Evolutionary conservation across 1,140 invertebrate species (phyloP), one percentile per base, ranked within the genome.

Genomic region (Phortica variegata): DNA sequence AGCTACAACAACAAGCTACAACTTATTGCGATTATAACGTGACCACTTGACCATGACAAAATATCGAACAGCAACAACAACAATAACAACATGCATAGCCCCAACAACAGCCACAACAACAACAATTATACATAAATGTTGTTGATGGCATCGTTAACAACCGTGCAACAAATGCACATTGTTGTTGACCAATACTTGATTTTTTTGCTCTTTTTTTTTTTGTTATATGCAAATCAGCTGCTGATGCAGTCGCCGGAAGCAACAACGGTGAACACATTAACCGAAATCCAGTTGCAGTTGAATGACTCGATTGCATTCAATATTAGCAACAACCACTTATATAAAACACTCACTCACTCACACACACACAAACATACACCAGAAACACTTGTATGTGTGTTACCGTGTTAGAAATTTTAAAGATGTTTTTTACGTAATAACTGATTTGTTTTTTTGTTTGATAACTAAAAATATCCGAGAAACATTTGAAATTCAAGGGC

Each of bases 231-330:
- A 68, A 66, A 68, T 51, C 52, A 52, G 59, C 56, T 59, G 51
- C 20, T 40, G 33, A 16, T 34, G 17, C 7, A 26, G 44, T 2
- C 41, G 36, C 34, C 13, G 42, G 19, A 20, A 32, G 31, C 23
- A 49, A 54, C 46, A 40, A 52, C 43, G 51, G 50, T 47, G 57
- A 51, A 46, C 56, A 57, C 56, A 66, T 60, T 66, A 57, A 60
- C 62, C 59, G 59, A 66, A 66, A 63, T 68, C 53, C 63, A 68
- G 49, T 68, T 60, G 52, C 60, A 66, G 57, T 68, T 66, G 53
- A 68, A 66, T 58, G 57, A 66, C 59, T 66, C 40, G 51, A 38
- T 6, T 26, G 23, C 23, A 26, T 26, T 5, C 23, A 26, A 26
- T 10, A 6, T 26, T 10, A 26, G 23, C 23, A 26, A 26, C 23